Percentiles rank a stretch among this genome's conserved stretches.
Evolutionary conservation across 2,113 vertebrate species (phyloP).

Genomic region (Casuarius casuarius): DNA sequence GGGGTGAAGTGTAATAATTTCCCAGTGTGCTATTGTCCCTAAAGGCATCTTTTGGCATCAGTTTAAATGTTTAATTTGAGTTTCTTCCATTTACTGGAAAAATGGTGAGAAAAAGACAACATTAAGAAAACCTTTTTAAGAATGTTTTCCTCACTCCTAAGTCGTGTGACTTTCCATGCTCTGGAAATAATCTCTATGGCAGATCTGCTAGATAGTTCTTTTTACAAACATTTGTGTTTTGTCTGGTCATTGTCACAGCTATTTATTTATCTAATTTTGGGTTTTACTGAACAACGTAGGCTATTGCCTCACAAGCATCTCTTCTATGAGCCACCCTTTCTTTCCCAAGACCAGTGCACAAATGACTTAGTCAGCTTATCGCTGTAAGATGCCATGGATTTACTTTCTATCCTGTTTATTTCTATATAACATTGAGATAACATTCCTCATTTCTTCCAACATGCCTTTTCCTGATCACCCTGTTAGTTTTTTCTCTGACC

Average conservation of each 20-base stretch:
- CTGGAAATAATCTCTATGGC: not conserved
- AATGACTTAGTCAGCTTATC: not conserved
- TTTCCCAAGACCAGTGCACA: not conserved
- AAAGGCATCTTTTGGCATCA: not conserved
- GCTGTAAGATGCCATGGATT: not conserved
- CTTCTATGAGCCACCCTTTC: not conserved
- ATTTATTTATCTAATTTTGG: not conserved
- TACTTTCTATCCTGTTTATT: not conserved
- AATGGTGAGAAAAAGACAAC: not conserved
- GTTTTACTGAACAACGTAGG: accelerated
- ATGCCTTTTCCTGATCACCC: not conserved
- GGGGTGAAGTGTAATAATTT: not conserved
- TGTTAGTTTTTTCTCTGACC: not conserved
- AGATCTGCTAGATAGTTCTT: not conserved
- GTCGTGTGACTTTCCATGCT: not conserved
- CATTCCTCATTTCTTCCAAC: not conserved
- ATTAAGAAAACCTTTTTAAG: not conserved
- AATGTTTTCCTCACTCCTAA: not conserved
- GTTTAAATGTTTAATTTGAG: not conserved
- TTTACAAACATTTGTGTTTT: not conserved
- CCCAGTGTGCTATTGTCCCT: not conserved
- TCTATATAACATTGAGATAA: not conserved
- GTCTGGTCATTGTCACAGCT: accelerated
- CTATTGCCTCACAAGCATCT: not conserved
- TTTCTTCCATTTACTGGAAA: not conserved